These are phyloP conservation scores for Cylas formicarius DNA, from an alignment of 1,140 invertebrate species.

Conservation along the genomic window DNA sequence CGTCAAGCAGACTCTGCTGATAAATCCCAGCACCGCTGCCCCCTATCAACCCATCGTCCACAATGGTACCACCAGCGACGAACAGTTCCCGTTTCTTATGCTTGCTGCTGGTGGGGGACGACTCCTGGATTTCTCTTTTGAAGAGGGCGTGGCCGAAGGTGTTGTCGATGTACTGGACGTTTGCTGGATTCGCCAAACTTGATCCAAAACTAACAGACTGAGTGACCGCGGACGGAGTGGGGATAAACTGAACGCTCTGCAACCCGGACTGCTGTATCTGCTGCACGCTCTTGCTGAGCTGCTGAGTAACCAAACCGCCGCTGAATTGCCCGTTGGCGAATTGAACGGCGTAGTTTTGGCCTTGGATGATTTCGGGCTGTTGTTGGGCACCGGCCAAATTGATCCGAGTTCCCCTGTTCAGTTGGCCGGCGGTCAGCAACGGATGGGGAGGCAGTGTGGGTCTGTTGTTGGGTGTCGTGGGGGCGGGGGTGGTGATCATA, in stretches of 20 bases:
- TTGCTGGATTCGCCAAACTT: constrained; percentile 39
- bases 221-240: constrained; percentile 1
- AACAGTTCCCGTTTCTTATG: constrained; percentile 58
- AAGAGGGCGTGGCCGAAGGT: constrained; percentile 46
- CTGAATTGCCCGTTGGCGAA: constrained; percentile 56
- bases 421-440: constrained; percentile 58
- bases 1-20: constrained; percentile 49
- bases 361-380: constrained; percentile 44
- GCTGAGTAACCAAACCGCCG: constrained; percentile 50
- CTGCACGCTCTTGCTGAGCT: constrained; percentile 33
- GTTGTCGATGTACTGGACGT: constrained; percentile 49
- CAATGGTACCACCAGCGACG: constrained; percentile 54
- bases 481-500: constrained; percentile 54
- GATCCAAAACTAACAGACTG: constrained; percentile 17
- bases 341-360: constrained; percentile 46
- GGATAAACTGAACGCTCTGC: constrained; percentile 4
- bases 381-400: constrained; percentile 46
- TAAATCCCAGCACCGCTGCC: constrained; percentile 30
- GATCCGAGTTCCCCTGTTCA: constrained; percentile 53
- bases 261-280: constrained; percentile 23
- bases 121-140: constrained; percentile 44
- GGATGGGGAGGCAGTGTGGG: constrained; percentile 52
- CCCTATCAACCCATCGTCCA: constrained; percentile 53
- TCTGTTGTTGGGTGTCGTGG: constrained; percentile 45
- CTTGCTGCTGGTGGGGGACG: constrained; percentile 33